A percentile compares a stretch with the other conserved stretches of the same genome.
These are phyloP conservation scores for Nanorana parkeri DNA, from an alignment of 2,113 vertebrate species.

Conservation along the genomic window DNA sequence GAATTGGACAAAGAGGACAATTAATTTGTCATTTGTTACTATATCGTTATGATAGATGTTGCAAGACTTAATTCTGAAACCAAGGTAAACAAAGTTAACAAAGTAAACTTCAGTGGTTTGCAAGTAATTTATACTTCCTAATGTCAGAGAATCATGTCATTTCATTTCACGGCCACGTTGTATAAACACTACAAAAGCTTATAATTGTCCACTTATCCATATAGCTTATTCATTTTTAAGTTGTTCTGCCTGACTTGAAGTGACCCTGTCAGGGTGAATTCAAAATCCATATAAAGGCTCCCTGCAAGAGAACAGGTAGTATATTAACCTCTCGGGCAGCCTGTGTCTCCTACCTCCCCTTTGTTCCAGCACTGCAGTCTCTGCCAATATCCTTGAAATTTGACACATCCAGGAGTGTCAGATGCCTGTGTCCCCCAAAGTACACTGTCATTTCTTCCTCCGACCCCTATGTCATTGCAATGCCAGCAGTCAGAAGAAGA, in stretches of 20 bases:
- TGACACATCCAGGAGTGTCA: neutral
- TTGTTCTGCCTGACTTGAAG: too few relatives aligned
- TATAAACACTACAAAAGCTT: neutral
- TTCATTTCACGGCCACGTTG: neutral
- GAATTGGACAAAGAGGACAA: constrained; percentile 62
- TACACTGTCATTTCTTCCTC: too few relatives aligned
- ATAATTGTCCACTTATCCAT: neutral
- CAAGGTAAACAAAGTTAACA: constrained; percentile 64
- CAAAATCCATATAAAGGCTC: too few relatives aligned
- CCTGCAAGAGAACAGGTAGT: too few relatives aligned
- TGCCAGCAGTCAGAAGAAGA: too few relatives aligned
- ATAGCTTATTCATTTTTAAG: too few relatives aligned
- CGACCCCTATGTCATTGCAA: too few relatives aligned
- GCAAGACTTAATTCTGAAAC: constrained; percentile 66
- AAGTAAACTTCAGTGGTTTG: constrained; percentile 69
- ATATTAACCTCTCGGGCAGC: too few relatives aligned
- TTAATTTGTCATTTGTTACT: constrained; percentile 56
- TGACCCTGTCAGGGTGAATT: too few relatives aligned
- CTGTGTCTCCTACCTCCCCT: too few relatives aligned
- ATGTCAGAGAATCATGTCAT: constrained; percentile 17
- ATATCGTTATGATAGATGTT: constrained; percentile 64
- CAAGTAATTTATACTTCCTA: constrained; percentile 68
- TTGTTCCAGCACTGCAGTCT: too few relatives aligned
- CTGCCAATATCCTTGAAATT: too few relatives aligned
- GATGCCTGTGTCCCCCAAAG: neutral